Evolutionary conservation across 30 jellyfish, hydroid and myxozoan species (phyloP).

Genomic region (Morbakka virulenta): DNA sequence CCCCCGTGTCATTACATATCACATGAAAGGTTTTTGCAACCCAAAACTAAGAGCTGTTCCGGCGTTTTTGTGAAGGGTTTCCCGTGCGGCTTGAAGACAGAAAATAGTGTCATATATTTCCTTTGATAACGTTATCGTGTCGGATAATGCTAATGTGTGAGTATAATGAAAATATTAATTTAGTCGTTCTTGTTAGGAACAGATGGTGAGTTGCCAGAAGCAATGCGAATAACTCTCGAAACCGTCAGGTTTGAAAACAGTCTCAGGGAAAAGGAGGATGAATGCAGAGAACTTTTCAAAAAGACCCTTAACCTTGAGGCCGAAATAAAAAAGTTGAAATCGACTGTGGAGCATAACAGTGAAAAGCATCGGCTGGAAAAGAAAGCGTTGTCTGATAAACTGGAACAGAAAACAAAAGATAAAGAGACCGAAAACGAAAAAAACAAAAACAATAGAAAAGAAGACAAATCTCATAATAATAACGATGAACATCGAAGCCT

Average conservation of each 20-base stretch:
- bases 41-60: too few species aligned
- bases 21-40: too few species aligned
- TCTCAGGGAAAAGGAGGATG: constrained; percentile 48
- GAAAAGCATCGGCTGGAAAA: constrained; percentile 57
- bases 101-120: too few species aligned
- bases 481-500: constrained; percentile 35
- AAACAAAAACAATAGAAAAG: constrained; percentile 30
- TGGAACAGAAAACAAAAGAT: constrained; percentile 60
- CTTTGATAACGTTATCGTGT: too few species aligned
- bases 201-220: constrained; percentile 60
- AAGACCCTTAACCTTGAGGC: constrained; percentile 18
- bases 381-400: constrained; percentile 60
- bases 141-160: too few species aligned
- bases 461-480: constrained; percentile 30
- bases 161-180: too few species aligned
- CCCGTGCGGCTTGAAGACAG: too few species aligned
- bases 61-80: too few species aligned
- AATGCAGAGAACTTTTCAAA: constrained; percentile 13
- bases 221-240: constrained; percentile 68
- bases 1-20: too few species aligned
- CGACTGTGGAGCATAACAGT: constrained; percentile 64
- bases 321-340: constrained; percentile 58
- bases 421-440: constrained; percentile 58
- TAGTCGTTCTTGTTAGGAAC: neutral
- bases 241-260: constrained; percentile 59